phyloP scores from a whole-genome alignment of 2,888 invertebrate species.

The Morpho deidamia region DNA sequence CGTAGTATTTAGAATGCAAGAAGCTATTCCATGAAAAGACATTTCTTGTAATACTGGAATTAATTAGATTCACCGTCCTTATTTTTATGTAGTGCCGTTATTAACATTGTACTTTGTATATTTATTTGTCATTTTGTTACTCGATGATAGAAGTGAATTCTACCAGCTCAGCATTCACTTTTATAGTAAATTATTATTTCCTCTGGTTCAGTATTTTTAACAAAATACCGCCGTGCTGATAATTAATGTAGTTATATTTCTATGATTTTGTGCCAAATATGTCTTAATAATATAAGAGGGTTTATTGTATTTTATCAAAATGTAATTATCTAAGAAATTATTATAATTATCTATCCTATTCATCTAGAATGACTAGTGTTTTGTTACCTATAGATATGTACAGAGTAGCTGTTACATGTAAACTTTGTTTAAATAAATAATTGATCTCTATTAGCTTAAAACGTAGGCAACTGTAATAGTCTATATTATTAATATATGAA shows the following conservation, averaged over 20 bases:
- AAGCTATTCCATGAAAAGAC: neutral
- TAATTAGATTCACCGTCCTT: slow-evolving; percentile 13
- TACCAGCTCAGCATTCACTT: slow-evolving; percentile 31
- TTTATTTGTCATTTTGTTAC: neutral
- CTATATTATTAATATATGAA: slow-evolving; percentile 46
- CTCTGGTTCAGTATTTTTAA: neutral
- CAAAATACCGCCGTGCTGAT: neutral
- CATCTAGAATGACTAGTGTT: slow-evolving; percentile 15
- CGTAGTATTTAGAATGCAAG: slow-evolving; percentile 11
- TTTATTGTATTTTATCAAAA: slow-evolving; percentile 9
- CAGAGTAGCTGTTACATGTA: slow-evolving; percentile 34
- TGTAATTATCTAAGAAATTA: slow-evolving; percentile 21
- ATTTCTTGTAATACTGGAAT: slow-evolving; percentile 3
- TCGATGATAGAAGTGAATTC: slow-evolving; percentile 33
- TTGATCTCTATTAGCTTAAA: slow-evolving; percentile 53
- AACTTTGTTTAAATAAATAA: slow-evolving; percentile 39
- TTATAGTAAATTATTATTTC: neutral
- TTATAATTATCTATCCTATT: slow-evolving; percentile 28
- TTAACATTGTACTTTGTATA: neutral
- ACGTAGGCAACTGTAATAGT: slow-evolving; percentile 62
- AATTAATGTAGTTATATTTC: slow-evolving; percentile 15
- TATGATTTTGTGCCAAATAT: slow-evolving; percentile 30
- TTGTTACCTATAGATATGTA: slow-evolving; percentile 30
- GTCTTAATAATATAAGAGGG: slow-evolving; percentile 1
- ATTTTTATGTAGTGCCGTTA: slow-evolving; percentile 2